Evolutionary conservation across 2,888 invertebrate species (phyloP), one percentile per base, ranked within the genome.

Genomic region (Ommatoiulus sabulosus): DNA sequence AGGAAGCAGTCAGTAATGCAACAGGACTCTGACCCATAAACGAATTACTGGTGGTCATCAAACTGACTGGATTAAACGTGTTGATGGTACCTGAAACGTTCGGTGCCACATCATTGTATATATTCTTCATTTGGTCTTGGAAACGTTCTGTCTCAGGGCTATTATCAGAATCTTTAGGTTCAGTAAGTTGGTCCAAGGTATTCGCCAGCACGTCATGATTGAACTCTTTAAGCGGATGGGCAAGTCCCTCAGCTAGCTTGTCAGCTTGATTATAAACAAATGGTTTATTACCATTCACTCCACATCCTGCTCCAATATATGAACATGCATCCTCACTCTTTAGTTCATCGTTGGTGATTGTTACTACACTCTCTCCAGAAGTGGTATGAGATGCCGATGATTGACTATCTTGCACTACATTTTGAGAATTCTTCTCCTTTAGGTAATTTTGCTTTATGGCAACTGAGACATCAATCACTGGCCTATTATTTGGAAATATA

Each of bases 151-250:
- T 35, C 35, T 35, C 80, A 80, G 80, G 35, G 35, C 35, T 35
- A 35, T 0, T 35, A 35, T 24, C 20, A n/a, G 72, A 72, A 72
- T 72, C 24, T 24, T 24, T 72, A 20, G 72, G 72, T 10, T 72
- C 72, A 12, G 80, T 80, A 80, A 80, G 80, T 12, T 80, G 57
- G 43, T 52, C 46, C 43, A 87, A 57, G n/a, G 52, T 48, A 44
- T 87, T 87, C 20, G 35, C 87, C 24, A 63, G 48, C 44, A 52
- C 48, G 35, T 7, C 20, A 1, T 43, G 10, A 52, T 87, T 87
- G 6, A 63, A 63, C n/a, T 63, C 48, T 43, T 87, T 87, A 12
- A 52, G 24, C n/a, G 52, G 87, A 20, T 46, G 87, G 7, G 35
- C 43, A 57, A 57, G 63, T 1, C 52, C 44, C 17, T 46, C 44